Evolutionary conservation across 2,888 invertebrate species (phyloP).

Genomic region (Drosophila putrida): DNA sequence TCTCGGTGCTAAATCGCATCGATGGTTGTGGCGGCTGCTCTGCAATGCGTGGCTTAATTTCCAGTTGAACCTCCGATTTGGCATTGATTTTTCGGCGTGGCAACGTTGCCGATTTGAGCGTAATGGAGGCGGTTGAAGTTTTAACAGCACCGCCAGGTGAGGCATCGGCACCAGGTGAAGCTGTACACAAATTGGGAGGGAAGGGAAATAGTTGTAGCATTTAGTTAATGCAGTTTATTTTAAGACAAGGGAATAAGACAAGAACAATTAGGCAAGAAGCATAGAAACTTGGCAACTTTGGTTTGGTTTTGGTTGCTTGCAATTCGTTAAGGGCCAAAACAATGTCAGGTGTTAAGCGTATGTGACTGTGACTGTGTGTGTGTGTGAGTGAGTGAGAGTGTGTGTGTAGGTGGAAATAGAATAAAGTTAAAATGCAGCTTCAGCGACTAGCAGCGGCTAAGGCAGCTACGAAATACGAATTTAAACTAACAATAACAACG

Average conservation of each 20-base stretch:
- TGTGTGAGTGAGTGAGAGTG: not conserved
- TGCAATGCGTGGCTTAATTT: conserved; percentile 85
- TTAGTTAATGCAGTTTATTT: conserved; percentile 5
- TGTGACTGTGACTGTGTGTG: conserved; percentile 8
- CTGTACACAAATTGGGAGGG: conserved; percentile 35
- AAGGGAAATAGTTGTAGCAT: conserved; percentile 1
- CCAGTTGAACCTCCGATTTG: conserved; percentile 88
- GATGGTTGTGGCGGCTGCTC: conserved; percentile 77
- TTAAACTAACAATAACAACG: conserved; percentile 38
- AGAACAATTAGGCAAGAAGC: conserved; percentile 44
- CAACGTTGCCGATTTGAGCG: conserved; percentile 89
- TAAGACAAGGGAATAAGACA: conserved; percentile 7
- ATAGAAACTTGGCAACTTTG: conserved; percentile 21
- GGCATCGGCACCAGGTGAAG: conserved; percentile 75
- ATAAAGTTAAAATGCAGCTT: conserved; percentile 36
- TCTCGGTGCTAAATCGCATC: conserved; percentile 88
- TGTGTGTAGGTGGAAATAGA: conserved; percentile 1
- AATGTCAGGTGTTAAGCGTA: conserved; percentile 11
- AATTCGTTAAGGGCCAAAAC: conserved; percentile 10
- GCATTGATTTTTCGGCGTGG: conserved; percentile 89
- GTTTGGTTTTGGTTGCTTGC: conserved; percentile 15
- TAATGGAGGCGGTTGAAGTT: conserved; percentile 89
- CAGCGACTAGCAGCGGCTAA: conserved; percentile 36
- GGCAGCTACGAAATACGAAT: conserved; percentile 33
- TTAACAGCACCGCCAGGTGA: conserved; percentile 83